Base-by-base conservation (phyloP, 2,797 vertebrate genomes). In the Tapera naevia region DNA sequence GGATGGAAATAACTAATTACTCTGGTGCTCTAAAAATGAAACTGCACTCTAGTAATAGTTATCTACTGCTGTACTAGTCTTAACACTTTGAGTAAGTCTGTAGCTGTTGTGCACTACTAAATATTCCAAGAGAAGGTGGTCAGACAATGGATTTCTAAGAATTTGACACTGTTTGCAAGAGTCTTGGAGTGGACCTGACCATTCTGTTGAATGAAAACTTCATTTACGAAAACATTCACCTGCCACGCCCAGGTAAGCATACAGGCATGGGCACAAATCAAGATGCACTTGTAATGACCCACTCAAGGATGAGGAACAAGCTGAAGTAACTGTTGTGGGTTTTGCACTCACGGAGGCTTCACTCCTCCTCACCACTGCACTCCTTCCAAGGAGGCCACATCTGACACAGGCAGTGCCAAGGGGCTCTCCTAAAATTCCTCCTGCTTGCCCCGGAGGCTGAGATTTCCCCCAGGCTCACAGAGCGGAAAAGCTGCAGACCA, bases 41-140 rank as follows among this genome's bases (percentile, higher is more conserved):
- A 50, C 2, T 70, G 54, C 48, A 88, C 32, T 12, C 22, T 23
- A 46, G 51, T 33, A 73, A 62, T 5, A 87, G 62, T 70, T 73
- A 48, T 2, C 62, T 43, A 37, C 61, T 61, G 33, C 35, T 87
- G 66, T 88, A 80, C 23, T 69, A 21, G 51, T 61, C 5, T 5
- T n/a, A 33, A 81, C 10, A 16, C 57, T n/a, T 39, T 33, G n/a
- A 66, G 15, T 70, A 74, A 75, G 51, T 51, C n/a, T 45, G 24
- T 24, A 86, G 45, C 48, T 41, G 23, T 12, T n/a, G 35, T 13
- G 75, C 25, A 14, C 79, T 93, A 78, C 94, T 70, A 93, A 94
- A 88, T 89, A 91, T 76, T 92, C 91, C 56, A 91, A 64, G 81
- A 89, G 82, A 35, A 79, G 23, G 74, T 48, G 87, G 75, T 86